Evolutionary conservation across 2,113 vertebrate species (phyloP), one percentile per base, ranked within the genome.

Genomic region (Protobothrops mucrosquamatus): DNA sequence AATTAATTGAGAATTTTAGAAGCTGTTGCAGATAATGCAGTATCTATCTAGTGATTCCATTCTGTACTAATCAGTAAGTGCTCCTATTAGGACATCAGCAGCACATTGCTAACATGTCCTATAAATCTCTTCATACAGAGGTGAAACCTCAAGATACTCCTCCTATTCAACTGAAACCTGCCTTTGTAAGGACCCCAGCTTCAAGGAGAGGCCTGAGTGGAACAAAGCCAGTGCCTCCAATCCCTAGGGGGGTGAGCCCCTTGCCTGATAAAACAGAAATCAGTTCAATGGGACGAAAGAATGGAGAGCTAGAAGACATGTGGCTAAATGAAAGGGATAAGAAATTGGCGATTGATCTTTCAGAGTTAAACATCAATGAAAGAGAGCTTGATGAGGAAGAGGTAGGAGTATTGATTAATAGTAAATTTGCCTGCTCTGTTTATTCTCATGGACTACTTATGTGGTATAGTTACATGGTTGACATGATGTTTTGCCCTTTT

Each of bases 311-410:
- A 15, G 96, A 95, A 92, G 95, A 96, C 22, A 1, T 20, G 20
- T 96, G 96, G 96, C 95, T 94, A 91, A 92, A 2, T n/a, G 95
- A 94, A 14, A 95, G 26, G 85, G 93, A 95, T 1, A 86, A 86
- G 89, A 95, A 93, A 96, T 96, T 98, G 89, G 94, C 91, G 7
- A 94, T 97, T 26, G 97, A 98, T 74, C 95, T 98, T 87, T 96
- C 97, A 0, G 93, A 97, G 91, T 95, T 98, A n/a, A 96, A 56
- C 81, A 55, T 97, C 59, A 96, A 95, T n/a, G 98, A 97, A 0
- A 97, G 97, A 92, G 97, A 98, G 3, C 96, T 98, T 9, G 97
- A 98, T 74, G 98, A 99, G 93, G 98, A 97, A 43, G 98, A 99
- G 92, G 92, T 93, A 81, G 74, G 88, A 20, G 6, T 61, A 26